A percentile compares a stretch with the other conserved stretches of the same genome.
Evolutionary conservation across 2,797 vertebrate species (phyloP).

Genomic region (Labeo calbasu): DNA sequence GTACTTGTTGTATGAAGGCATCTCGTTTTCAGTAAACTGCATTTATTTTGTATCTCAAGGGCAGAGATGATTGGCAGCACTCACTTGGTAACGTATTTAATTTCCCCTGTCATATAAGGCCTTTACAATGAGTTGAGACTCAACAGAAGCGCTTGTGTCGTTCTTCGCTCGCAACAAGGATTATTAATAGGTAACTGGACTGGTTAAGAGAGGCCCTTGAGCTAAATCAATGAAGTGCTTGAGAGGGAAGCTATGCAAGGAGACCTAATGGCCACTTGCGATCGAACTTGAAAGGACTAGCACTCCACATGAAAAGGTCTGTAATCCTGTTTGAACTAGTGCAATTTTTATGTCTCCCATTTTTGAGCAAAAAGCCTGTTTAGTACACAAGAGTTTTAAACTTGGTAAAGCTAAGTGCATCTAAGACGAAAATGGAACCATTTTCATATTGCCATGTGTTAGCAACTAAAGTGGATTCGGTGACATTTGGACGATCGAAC

Average conservation of each 20-base stretch:
- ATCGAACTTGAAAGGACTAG: slow-evolving; percentile 43
- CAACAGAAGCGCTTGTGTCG: background rate
- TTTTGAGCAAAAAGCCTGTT: slow-evolving; percentile 40
- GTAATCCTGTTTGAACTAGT: slow-evolving; percentile 42
- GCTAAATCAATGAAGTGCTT: slow-evolving; percentile 62
- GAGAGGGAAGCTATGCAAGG: slow-evolving; percentile 54
- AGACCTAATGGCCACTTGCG: slow-evolving; percentile 61
- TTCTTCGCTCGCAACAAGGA: slow-evolving; percentile 35
- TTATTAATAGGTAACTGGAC: slow-evolving; percentile 59
- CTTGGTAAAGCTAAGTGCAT: slow-evolving; percentile 44
- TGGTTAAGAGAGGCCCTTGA: slow-evolving; percentile 60
- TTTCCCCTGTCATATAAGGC: background rate
- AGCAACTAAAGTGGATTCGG: slow-evolving; percentile 28
- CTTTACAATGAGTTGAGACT: slow-evolving; percentile 25
- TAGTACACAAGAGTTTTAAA: slow-evolving; percentile 24
- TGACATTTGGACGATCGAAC: slow-evolving; percentile 36
- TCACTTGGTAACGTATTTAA: background rate
- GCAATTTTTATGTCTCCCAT: slow-evolving; percentile 27
- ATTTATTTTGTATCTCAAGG: background rate
- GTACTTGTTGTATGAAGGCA: background rate
- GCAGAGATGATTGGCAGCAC: background rate
- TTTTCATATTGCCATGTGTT: slow-evolving; percentile 39
- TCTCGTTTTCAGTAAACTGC: background rate
- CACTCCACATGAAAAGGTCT: slow-evolving; percentile 42
- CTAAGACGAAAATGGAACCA: slow-evolving; percentile 22